phyloP scores from a whole-genome alignment of 2,888 invertebrate species.

The Athrips mouffetella region DNA sequence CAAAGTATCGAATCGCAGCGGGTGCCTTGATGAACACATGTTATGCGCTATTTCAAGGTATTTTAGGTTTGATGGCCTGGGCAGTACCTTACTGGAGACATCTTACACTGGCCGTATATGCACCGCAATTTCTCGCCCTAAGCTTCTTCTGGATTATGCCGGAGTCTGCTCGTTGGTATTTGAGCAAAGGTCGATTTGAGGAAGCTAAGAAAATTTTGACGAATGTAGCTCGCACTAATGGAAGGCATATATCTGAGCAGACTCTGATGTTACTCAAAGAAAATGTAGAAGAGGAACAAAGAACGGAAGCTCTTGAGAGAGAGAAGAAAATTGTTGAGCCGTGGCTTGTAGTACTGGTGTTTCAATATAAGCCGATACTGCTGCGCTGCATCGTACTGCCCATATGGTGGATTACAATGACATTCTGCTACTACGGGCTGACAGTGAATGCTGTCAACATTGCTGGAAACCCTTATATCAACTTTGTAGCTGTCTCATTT shows the following conservation, averaged over 20 bases:
- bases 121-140: constrained; percentile 78
- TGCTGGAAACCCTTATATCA: constrained; percentile 83
- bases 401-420: constrained; percentile 87
- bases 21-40: neutral
- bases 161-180: constrained; percentile 82
- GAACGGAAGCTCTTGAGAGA: constrained; percentile 11
- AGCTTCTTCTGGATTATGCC: constrained; percentile 79
- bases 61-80: constrained; percentile 66
- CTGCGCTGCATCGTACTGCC: constrained; percentile 76
- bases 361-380: constrained; percentile 60
- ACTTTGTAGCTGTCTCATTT: constrained; percentile 80
- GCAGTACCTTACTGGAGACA: constrained; percentile 79
- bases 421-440: constrained; percentile 88
- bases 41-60: neutral
- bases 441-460: constrained; percentile 86
- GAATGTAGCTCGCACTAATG: neutral
- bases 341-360: constrained; percentile 41
- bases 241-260: constrained; percentile 8
- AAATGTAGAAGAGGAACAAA: constrained; percentile 14
- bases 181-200: constrained; percentile 77
- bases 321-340: constrained; percentile 27
- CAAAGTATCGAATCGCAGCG: constrained; percentile 27
- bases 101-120: constrained; percentile 77
- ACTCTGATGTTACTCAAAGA: constrained; percentile 63
- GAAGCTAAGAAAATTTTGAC: constrained; percentile 58